A percentile compares a stretch with the other conserved stretches of the same genome.
These are phyloP conservation scores for Drosophila sp. DNA, from an alignment of 1,140 invertebrate genomes.

Conservation along the genomic window DNA sequence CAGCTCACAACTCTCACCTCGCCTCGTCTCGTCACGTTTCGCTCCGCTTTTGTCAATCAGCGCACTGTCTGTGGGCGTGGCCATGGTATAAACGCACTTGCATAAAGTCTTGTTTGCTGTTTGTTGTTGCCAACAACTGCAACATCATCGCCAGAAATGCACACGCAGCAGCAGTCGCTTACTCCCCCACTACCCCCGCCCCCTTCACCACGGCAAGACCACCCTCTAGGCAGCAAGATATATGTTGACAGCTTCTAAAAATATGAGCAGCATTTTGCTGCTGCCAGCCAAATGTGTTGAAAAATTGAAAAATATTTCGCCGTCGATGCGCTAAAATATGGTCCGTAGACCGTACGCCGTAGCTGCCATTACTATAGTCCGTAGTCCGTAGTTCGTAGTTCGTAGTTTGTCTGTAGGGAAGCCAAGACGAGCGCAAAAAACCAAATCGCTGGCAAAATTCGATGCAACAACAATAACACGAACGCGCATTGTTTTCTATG, in stretches of 20 bases:
- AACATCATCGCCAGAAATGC: conserved; percentile 76
- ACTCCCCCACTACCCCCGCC: neutral
- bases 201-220: neutral
- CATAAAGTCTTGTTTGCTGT: conserved; percentile 71
- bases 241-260: conserved; percentile 80
- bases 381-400: conserved; percentile 15
- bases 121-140: conserved; percentile 44
- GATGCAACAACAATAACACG: conserved; percentile 29
- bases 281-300: conserved; percentile 81
- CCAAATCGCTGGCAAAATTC: conserved; percentile 65
- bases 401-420: neutral
- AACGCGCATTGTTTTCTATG: conserved; percentile 59
- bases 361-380: neutral
- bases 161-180: conserved; percentile 56
- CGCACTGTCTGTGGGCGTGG: conserved; percentile 59
- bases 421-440: conserved; percentile 37
- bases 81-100: conserved; percentile 42
- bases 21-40: neutral
- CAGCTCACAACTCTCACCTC: neutral
- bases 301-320: conserved; percentile 82
- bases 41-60: conserved; percentile 70
- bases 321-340: conserved; percentile 80
- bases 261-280: conserved; percentile 81
- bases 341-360: conserved; percentile 23
- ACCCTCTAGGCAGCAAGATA: conserved; percentile 52